Percentiles rank a stretch among this genome's conserved stretches.
Evolutionary conservation across 2,797 vertebrate genomes (phyloP).

Genomic region (Gastrophryne carolinensis): DNA sequence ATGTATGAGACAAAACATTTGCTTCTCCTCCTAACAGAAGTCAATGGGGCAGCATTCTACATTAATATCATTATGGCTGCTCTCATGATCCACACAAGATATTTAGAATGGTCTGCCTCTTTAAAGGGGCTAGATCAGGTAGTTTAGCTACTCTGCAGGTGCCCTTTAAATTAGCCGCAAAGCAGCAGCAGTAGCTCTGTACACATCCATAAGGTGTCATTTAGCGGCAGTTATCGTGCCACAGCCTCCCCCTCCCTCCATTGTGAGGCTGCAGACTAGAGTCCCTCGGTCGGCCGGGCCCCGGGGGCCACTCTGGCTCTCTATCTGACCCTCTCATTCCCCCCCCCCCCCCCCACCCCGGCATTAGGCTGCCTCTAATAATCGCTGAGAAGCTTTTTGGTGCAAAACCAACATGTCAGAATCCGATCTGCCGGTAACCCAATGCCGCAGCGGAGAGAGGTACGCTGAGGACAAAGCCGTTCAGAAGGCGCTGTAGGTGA

Average conservation of each 20-base stretch:
- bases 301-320: background rate
- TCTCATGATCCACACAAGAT: too few species aligned
- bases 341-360: constrained; percentile 11
- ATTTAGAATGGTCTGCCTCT: too few species aligned
- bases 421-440: constrained; percentile 25
- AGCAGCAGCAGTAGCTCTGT: too few species aligned
- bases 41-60: too few species aligned
- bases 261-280: background rate
- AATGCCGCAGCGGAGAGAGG: constrained; percentile 19
- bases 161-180: too few species aligned
- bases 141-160: too few species aligned
- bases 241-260: background rate
- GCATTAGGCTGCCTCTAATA: constrained; percentile 27
- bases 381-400: constrained; percentile 45
- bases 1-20: too few species aligned
- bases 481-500: constrained; percentile 36
- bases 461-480: constrained; percentile 40
- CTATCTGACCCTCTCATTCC: constrained; percentile 32
- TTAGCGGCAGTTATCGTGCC: too few species aligned
- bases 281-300: background rate
- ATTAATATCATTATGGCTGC: too few species aligned
- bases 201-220: too few species aligned
- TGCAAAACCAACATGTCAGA: constrained; percentile 45
- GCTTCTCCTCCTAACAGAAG: too few species aligned
- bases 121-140: too few species aligned